Evolutionary conservation across 2,888 invertebrate species (phyloP).

Genomic region (Azorinus chamasolen): DNA sequence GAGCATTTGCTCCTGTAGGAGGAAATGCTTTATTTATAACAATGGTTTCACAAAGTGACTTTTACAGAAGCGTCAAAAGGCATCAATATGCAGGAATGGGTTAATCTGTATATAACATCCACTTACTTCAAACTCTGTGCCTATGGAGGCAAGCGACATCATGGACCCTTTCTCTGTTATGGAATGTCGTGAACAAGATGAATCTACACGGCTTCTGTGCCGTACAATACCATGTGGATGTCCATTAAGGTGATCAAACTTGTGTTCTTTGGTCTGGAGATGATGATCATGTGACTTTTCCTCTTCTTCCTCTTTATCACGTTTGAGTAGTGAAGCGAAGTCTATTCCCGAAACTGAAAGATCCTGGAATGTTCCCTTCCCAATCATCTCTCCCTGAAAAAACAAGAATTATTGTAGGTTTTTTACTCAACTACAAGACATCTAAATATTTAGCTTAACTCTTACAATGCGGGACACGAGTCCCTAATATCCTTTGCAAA

Average conservation of each 20-base stretch:
- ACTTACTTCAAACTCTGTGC: slow-evolving; percentile 77
- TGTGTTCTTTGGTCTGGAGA: not conserved
- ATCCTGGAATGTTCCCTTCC: slow-evolving; percentile 83
- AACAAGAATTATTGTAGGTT: not conserved
- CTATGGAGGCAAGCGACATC: slow-evolving; percentile 74
- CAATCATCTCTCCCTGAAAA: slow-evolving; percentile 81
- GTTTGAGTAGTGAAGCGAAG: slow-evolving; percentile 81
- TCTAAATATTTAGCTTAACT: no score
- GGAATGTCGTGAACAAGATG: slow-evolving; percentile 50
- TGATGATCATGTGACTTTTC: slow-evolving; percentile 5
- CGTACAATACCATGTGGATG: slow-evolving; percentile 13
- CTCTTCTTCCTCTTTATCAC: slow-evolving; percentile 76
- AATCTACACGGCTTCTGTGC: slow-evolving; percentile 37
- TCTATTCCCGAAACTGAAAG: slow-evolving; percentile 82
- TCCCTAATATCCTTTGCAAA: no score
- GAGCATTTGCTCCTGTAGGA: no score
- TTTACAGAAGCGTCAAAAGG: no score
- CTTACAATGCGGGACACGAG: no score
- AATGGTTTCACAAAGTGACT: no score
- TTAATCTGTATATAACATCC: no score
- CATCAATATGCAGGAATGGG: no score
- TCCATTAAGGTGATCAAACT: slow-evolving; percentile 23
- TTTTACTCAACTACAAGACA: no score
- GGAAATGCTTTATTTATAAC: no score
- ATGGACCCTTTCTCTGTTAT: slow-evolving; percentile 68